These are phyloP conservation scores for Psittacula cyanocephala DNA, from an alignment of 2,113 vertebrate species.

Conservation along the genomic window DNA sequence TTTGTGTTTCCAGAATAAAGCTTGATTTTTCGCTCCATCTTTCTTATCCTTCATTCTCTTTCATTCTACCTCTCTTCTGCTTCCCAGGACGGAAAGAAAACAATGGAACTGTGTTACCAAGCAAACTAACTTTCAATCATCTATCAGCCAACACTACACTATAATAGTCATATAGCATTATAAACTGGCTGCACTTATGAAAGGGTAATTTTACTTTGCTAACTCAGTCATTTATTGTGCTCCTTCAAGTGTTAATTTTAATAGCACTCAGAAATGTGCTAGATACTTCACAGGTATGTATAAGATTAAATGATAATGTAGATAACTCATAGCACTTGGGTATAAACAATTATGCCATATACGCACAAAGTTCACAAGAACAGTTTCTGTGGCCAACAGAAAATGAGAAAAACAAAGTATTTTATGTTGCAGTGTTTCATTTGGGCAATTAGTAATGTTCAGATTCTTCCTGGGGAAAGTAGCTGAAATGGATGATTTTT, in stretches of 20 bases:
- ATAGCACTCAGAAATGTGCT: background rate
- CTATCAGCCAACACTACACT: background rate
- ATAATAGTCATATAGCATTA: background rate
- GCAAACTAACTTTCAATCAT: background rate
- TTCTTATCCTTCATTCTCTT: background rate
- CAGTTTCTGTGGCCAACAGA: background rate
- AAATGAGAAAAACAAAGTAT: background rate
- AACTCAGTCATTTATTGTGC: background rate
- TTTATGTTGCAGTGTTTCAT: background rate
- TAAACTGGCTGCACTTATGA: background rate
- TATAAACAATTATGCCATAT: background rate
- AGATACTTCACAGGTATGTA: background rate
- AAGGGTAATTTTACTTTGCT: background rate
- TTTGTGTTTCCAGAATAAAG: background rate
- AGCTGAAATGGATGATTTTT: background rate
- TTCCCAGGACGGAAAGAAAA: background rate
- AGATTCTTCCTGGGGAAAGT: background rate
- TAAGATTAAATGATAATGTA: background rate
- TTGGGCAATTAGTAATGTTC: background rate
- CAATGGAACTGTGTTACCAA: background rate
- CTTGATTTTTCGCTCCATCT: background rate
- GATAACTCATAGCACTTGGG: background rate
- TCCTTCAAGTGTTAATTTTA: background rate
- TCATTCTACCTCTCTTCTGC: background rate
- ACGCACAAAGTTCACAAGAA: background rate